Evolutionary conservation across 2,113 vertebrate species (phyloP).

Genomic region (Prunella himalayana): DNA sequence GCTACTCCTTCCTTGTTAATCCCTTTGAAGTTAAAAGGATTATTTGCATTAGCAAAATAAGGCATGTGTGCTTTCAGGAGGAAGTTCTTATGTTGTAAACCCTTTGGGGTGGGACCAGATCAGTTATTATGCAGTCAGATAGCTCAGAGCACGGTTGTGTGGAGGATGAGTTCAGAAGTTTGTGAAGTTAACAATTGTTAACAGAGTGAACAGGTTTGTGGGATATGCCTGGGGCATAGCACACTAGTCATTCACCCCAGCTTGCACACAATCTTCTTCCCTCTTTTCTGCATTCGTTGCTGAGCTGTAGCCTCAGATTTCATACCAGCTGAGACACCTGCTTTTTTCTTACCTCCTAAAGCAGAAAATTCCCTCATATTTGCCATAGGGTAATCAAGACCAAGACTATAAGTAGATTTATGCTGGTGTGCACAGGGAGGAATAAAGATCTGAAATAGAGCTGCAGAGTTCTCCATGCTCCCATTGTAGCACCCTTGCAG

Average conservation of each 20-base stretch:
- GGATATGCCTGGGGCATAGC: neutral
- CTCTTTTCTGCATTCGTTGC: neutral
- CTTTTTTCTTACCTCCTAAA: neutral
- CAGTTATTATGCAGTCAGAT: neutral
- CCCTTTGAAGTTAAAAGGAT: constrained; percentile 61
- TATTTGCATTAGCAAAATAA: constrained; percentile 55
- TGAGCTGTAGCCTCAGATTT: neutral
- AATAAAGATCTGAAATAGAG: neutral
- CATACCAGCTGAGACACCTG: neutral
- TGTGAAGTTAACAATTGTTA: neutral
- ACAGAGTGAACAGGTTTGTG: neutral
- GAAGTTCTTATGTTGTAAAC: neutral
- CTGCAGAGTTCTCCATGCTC: neutral
- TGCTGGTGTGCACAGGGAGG: neutral
- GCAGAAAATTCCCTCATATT: neutral
- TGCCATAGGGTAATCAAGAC: neutral
- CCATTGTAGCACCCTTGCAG: accelerated
- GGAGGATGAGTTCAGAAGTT: neutral
- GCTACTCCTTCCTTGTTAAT: constrained; percentile 12
- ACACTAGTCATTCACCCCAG: neutral
- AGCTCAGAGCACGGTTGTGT: neutral
- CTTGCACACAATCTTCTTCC: neutral
- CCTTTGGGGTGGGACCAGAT: neutral
- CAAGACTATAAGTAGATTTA: neutral
- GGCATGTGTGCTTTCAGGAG: constrained; percentile 1